Conservation (phyloP, 2,888 invertebrate genomes). For the Anthrax anthrax region DNA sequence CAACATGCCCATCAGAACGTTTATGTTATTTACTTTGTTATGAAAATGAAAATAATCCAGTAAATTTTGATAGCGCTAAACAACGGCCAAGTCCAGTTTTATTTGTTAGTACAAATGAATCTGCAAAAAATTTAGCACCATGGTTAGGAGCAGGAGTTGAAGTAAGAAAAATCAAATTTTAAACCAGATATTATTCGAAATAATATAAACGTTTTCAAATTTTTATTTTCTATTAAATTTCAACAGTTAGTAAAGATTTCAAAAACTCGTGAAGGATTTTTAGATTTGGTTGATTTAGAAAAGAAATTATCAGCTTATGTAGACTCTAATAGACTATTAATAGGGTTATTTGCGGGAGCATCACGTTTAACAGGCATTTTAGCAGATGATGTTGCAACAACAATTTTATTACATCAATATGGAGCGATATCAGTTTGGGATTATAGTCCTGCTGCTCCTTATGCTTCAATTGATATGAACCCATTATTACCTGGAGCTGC, state of each 20-base stretch:
- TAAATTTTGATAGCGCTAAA: not conserved
- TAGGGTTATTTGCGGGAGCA: constrained; percentile 76
- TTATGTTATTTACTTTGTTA: constrained; percentile 11
- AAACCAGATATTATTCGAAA: constrained; percentile 2
- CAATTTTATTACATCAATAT: constrained; percentile 63
- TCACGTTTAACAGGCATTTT: constrained; percentile 83
- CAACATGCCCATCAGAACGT: constrained; percentile 11
- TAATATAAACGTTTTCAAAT: constrained; percentile 1
- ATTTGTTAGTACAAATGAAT: constrained; percentile 53
- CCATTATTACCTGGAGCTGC: constrained; percentile 57
- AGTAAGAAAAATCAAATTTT: constrained; percentile 36
- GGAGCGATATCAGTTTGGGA: constrained; percentile 82
- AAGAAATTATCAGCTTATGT: constrained; percentile 49
- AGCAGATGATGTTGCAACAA: constrained; percentile 68
- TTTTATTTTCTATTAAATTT: too few species aligned
- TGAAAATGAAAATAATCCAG: not conserved
- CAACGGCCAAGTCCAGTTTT: constrained; percentile 8
- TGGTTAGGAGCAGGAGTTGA: constrained; percentile 69
- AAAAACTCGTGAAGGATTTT: constrained; percentile 63
- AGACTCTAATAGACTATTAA: constrained; percentile 48
- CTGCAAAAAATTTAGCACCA: constrained; percentile 60
- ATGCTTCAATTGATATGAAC: constrained; percentile 70
- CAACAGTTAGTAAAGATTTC: constrained; percentile 63
- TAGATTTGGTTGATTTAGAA: constrained; percentile 65
- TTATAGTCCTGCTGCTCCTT: constrained; percentile 72